phyloP scores from a whole-genome alignment of 2,888 invertebrate genomes.

The Glaucopsyche alexis region DNA sequence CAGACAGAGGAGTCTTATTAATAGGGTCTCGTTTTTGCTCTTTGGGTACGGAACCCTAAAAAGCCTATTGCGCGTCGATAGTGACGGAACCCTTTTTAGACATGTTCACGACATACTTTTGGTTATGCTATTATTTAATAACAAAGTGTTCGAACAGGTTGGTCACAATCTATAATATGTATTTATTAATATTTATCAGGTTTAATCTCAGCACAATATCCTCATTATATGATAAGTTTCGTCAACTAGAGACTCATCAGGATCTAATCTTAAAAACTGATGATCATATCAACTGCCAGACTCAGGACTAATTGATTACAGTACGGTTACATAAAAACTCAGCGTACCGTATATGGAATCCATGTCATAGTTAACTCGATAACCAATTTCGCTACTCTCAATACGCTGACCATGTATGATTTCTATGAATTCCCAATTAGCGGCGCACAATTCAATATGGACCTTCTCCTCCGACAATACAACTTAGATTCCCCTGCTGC shows the following conservation, averaged over 20 bases:
- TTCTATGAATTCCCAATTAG: conserved; percentile 45
- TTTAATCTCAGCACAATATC: not conserved
- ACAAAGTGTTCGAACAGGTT: not conserved
- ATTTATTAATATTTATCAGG: not conserved
- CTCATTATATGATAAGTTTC: not conserved
- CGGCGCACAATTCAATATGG: conserved; percentile 34
- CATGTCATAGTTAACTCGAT: conserved; percentile 37
- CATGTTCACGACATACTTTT: too few relatives aligned
- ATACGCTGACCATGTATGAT: conserved; percentile 40
- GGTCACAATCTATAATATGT: not conserved
- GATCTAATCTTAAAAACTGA: conserved; percentile 6
- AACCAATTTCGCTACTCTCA: conserved; percentile 39
- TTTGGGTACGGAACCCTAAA: too few relatives aligned
- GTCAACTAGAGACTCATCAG: not conserved
- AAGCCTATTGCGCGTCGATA: too few relatives aligned
- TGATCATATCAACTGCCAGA: conserved; percentile 5
- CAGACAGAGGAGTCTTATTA: too few relatives aligned
- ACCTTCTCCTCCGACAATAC: conserved; percentile 43
- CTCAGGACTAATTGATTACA: conserved; percentile 23
- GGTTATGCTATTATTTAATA: not conserved
- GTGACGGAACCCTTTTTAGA: too few relatives aligned
- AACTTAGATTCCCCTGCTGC: conserved; percentile 47
- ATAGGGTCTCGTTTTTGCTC: too few relatives aligned
- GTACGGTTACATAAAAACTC: conserved; percentile 33
- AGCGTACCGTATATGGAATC: conserved; percentile 35